These are phyloP conservation scores for Ovis canadensis DNA, from an alignment of 2,113 vertebrate genomes.

Conservation along the genomic window DNA sequence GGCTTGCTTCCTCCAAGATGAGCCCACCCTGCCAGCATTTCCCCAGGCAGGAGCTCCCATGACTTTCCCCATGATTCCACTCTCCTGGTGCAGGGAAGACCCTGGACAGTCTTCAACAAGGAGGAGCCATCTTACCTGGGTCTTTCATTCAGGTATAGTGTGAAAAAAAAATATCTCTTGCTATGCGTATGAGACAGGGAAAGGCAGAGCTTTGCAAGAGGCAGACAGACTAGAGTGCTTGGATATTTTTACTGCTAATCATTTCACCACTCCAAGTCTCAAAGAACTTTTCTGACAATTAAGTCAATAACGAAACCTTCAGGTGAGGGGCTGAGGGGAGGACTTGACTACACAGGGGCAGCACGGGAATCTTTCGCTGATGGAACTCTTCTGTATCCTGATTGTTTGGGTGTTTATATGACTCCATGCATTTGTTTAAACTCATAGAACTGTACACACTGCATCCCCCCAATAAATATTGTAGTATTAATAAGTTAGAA, in stretches of 20 bases:
- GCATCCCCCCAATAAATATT: not conserved
- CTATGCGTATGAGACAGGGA: not conserved
- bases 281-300: not conserved
- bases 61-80: not conserved
- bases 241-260: not conserved
- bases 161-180: not conserved
- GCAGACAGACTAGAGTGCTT: not conserved
- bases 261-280: not conserved
- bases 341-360: not conserved
- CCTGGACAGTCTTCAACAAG: not conserved
- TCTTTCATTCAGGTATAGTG: not conserved
- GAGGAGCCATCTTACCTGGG: not conserved
- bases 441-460: not conserved
- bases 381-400: not conserved
- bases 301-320: not conserved
- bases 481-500: too few species aligned
- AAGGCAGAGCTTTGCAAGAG: constrained; percentile 8
- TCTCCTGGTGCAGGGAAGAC: not conserved
- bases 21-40: not conserved
- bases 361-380: rapidly evolving
- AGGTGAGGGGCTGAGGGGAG: not conserved
- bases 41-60: not conserved
- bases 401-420: not conserved
- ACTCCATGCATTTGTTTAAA: constrained; percentile 8
- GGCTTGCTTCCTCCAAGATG: not conserved